These are phyloP conservation scores for Sinonovacula constricta DNA, from an alignment of 1,140 invertebrate genomes.

Conservation along the genomic window DNA sequence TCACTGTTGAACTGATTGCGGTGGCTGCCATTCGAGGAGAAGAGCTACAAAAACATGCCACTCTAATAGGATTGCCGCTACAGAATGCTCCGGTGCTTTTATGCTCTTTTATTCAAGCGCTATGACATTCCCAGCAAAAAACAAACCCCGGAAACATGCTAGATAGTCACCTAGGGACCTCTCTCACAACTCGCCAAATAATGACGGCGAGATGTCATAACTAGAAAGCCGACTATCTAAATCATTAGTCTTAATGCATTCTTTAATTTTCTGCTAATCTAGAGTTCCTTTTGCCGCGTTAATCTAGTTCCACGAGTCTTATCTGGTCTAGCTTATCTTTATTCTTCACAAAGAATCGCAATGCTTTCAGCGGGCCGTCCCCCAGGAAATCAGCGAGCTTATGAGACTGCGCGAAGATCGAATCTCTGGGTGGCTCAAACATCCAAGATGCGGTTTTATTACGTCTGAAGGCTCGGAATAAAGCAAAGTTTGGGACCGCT, in stretches of 20 bases:
- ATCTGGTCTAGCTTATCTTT: slow-evolving; percentile 48
- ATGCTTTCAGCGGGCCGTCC: slow-evolving; percentile 52
- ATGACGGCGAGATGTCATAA: slow-evolving; percentile 45
- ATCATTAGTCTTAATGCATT: slow-evolving; percentile 51
- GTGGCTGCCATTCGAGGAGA: not conserved
- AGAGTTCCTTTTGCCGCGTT: slow-evolving; percentile 46
- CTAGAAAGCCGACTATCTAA: slow-evolving; percentile 13
- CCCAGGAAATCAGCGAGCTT: slow-evolving; percentile 52
- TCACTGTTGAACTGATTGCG: not conserved
- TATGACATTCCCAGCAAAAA: not conserved
- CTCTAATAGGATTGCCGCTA: slow-evolving; percentile 11
- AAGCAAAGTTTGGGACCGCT: slow-evolving; percentile 35
- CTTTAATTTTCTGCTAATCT: slow-evolving; percentile 54
- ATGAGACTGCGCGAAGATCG: slow-evolving; percentile 46
- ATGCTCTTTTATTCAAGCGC: not conserved
- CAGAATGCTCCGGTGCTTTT: not conserved
- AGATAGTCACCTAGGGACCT: slow-evolving; percentile 26
- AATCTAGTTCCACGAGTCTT: slow-evolving; percentile 46
- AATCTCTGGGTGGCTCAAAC: slow-evolving; percentile 44
- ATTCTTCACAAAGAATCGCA: slow-evolving; percentile 54
- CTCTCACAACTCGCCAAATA: slow-evolving; percentile 20
- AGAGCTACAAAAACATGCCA: not conserved
- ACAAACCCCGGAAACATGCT: slow-evolving; percentile 2
- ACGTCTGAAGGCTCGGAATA: slow-evolving; percentile 49
- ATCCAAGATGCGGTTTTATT: slow-evolving; percentile 53